A percentile compares a stretch with the other conserved stretches of the same genome.
Evolutionary conservation across 2,888 invertebrate genomes (phyloP).

Genomic region (Drosophila ustulata): DNA sequence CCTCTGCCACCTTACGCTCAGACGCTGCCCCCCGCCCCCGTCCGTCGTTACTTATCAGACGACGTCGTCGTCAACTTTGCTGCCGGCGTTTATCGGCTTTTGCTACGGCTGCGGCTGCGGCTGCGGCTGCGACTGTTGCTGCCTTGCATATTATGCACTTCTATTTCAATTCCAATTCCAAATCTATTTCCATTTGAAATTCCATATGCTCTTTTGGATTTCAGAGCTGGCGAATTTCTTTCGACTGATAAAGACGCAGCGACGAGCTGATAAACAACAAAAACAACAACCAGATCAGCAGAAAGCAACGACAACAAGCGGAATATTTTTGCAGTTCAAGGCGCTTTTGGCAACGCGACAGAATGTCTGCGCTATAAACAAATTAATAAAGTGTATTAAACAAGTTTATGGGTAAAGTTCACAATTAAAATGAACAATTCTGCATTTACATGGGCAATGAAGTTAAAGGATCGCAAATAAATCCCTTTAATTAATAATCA

Average conservation of each 20-base stretch:
- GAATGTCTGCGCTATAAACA: conserved; percentile 36
- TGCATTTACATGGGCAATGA: too few relatives aligned
- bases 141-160: conserved; percentile 47
- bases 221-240: conserved; percentile 19
- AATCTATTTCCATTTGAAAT: conserved; percentile 28
- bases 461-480: too few relatives aligned
- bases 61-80: conserved; percentile 24
- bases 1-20: conserved; percentile 6
- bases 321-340: neutral
- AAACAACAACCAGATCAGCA: conserved; percentile 1
- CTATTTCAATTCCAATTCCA: conserved; percentile 34
- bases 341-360: conserved; percentile 46
- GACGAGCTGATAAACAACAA: conserved; percentile 51
- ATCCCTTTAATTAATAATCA: too few relatives aligned
- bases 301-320: neutral
- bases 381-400: neutral
- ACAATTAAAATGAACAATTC: too few relatives aligned
- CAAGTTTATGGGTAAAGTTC: too few relatives aligned
- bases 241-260: conserved; percentile 52
- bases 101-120: neutral
- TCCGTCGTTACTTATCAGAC: conserved; percentile 53
- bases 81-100: conserved; percentile 40
- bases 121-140: neutral
- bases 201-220: conserved; percentile 25
- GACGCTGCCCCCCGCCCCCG: neutral